Percentiles rank a stretch among this genome's conserved stretches.
These are phyloP conservation scores for Cepphus grylle DNA, from an alignment of 2,113 vertebrate genomes.

Conservation along the genomic window DNA sequence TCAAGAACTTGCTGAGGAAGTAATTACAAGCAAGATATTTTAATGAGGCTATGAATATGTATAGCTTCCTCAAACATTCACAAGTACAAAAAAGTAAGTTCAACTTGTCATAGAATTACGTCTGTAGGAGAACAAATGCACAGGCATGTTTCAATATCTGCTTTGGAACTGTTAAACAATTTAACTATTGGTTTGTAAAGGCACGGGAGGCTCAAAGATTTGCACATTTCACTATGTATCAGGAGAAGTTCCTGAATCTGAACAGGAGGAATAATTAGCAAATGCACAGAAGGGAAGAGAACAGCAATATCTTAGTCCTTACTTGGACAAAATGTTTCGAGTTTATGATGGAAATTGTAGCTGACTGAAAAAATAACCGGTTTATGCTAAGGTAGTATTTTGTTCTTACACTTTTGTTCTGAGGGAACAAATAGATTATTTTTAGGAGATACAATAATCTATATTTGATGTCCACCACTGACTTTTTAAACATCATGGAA, in stretches of 20 bases:
- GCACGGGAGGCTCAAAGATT: background rate
- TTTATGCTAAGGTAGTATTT: background rate
- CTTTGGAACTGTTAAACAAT: background rate
- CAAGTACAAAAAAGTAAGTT: background rate
- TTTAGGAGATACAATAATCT: background rate
- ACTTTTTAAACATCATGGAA: background rate
- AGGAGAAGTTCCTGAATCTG: background rate
- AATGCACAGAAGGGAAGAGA: background rate
- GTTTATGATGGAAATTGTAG: background rate
- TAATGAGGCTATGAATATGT: background rate
- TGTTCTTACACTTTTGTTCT: background rate
- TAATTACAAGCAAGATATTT: background rate
- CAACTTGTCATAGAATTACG: background rate
- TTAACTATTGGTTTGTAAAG: background rate
- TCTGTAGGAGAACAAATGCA: background rate
- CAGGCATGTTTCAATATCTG: background rate
- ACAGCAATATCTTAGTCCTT: background rate
- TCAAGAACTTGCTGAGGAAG: background rate
- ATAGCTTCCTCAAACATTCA: background rate
- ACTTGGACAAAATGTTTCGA: background rate
- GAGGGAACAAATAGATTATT: background rate
- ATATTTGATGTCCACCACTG: background rate
- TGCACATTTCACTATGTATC: background rate
- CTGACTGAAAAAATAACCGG: background rate
- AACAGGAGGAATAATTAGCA: background rate